These are phyloP conservation scores for Meloe dianella DNA, from an alignment of 2,888 invertebrate species.

Conservation along the genomic window DNA sequence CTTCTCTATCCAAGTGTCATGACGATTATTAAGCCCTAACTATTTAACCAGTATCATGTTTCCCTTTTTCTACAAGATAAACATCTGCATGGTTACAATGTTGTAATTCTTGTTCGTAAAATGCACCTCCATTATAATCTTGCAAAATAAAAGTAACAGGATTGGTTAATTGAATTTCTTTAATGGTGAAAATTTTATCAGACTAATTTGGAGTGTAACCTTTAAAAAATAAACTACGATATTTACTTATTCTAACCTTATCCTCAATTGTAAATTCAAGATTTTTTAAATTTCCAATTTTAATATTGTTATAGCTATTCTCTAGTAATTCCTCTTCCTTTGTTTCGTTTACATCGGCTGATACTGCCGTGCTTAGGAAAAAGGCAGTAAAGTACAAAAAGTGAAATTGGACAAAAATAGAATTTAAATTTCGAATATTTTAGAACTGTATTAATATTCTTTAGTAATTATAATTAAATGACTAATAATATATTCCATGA, in stretches of 20 bases:
- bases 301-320: too few relatives aligned
- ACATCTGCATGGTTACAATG: constrained; percentile 45
- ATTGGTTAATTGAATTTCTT: constrained; percentile 40
- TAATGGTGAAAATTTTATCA: constrained; percentile 46
- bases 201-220: constrained; percentile 49
- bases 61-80: constrained; percentile 49
- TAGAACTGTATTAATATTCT: too few relatives aligned
- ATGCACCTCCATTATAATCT: constrained; percentile 43
- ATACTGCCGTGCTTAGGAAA: too few relatives aligned
- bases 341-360: too few relatives aligned
- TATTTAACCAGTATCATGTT: constrained; percentile 43
- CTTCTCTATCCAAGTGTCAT: constrained; percentile 23
- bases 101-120: constrained; percentile 49
- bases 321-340: too few relatives aligned
- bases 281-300: too few relatives aligned
- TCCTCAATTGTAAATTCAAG: constrained; percentile 41
- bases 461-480: too few relatives aligned
- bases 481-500: too few relatives aligned
- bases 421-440: too few relatives aligned
- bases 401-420: too few relatives aligned
- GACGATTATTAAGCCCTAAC: constrained; percentile 30
- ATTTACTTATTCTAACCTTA: constrained; percentile 41
- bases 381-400: too few relatives aligned
- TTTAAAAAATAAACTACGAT: constrained; percentile 39
- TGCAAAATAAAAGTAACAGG: constrained; percentile 41